Base-by-base conservation (phyloP, 2,888 invertebrate species). In the Mythimna loreyi region DNA sequence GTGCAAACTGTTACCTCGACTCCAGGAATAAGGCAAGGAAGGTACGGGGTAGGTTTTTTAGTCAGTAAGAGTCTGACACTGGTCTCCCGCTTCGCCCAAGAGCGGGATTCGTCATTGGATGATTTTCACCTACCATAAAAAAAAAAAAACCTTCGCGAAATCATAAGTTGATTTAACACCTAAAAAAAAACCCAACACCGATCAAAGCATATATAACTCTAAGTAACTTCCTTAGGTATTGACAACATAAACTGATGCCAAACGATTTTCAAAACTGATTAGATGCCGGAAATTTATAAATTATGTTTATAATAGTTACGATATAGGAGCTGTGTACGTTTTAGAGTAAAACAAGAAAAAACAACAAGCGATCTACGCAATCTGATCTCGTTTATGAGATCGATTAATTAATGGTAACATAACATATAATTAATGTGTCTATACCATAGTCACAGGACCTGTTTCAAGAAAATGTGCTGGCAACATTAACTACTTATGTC, bases 351-450 rank as follows among this genome's bases (percentile, higher is more conserved):
- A 61, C 63, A 57, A 28, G 43, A 67, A 60, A 66, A 60, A 57
- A 73, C n/a, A 62, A 59, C 50, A 62, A 62, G 70, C 23, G 23
- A 52, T 58, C 55, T 50, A 67, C 74, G 58, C 66, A 64, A 58
- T 61, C 45, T 64, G 66, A 52, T 78, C 70, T 74, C 45, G 75
- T 77, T 62, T 75, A 68, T 56, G 52, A 56, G 63, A 58, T 69
- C 81, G 68, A 81, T 81, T 79, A 73, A 81, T 81, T 76, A 81
- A 68, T 56, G 61, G 53, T 49, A 76, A 49, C 66, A 49, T 73
- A 78, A 71, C 79, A 58, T 78, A 66, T 68, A 81, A 81, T 81
- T 81, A 81, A 78, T 71, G 55, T 67, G 53, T 65, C 67, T 56
- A 23, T 33, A 67, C 52, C 49, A 33, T 40, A 30, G 47, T 40